Evolutionary conservation across 2,113 vertebrate species (phyloP).

Genomic region (Pseudopodoces humilis): DNA sequence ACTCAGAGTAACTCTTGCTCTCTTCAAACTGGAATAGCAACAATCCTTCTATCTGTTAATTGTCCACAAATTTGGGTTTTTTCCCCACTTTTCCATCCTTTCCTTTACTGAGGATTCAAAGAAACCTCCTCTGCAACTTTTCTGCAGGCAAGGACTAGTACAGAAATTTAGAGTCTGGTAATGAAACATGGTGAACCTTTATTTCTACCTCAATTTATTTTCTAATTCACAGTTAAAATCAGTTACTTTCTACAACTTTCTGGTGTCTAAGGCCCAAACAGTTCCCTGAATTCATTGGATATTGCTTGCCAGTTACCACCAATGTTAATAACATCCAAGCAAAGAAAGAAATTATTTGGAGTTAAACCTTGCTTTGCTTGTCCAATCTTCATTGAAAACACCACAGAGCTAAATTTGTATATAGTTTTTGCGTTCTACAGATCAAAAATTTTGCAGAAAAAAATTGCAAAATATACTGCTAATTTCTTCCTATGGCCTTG

Average conservation of each 20-base stretch:
- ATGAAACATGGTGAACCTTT: not conserved
- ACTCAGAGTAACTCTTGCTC: not conserved
- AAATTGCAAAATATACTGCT: not conserved
- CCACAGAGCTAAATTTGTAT: not conserved
- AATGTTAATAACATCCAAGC: not conserved
- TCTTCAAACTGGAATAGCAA: not conserved
- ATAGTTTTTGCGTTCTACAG: not conserved
- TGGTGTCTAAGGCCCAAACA: not conserved
- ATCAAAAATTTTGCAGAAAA: not conserved
- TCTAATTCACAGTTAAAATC: not conserved
- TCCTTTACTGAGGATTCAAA: not conserved
- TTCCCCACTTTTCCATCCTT: not conserved
- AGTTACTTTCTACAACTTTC: not conserved
- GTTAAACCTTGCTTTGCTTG: not conserved
- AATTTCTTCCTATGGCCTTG: not conserved
- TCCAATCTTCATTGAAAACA: not conserved
- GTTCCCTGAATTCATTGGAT: not conserved
- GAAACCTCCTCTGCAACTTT: not conserved
- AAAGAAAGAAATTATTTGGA: not conserved
- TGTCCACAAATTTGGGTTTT: not conserved
- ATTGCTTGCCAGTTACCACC: not conserved
- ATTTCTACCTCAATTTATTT: not conserved
- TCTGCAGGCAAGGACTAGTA: not conserved
- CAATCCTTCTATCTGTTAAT: not conserved
- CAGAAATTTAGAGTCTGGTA: not conserved